Conservation (phyloP, 2,797 vertebrate genomes). For the Simalia tracyae region DNA sequence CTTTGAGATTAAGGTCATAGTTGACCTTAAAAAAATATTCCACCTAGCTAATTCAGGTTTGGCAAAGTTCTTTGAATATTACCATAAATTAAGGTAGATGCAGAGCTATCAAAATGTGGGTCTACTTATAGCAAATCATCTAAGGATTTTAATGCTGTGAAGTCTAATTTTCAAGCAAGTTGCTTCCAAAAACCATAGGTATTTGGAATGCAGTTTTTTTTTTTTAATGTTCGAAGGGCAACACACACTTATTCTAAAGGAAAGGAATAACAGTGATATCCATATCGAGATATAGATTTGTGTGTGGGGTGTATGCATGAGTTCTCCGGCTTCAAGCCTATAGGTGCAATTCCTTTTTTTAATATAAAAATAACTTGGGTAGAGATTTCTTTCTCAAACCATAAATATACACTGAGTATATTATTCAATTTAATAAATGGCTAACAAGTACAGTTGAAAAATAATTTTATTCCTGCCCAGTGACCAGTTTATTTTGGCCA, state of each 20-base stretch:
- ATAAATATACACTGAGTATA: constrained; percentile 22
- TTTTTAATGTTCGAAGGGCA: not conserved
- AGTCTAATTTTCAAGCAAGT: not conserved
- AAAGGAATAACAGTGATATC: not conserved
- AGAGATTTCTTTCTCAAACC: not conserved
- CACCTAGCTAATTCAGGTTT: not conserved
- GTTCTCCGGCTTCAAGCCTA: not conserved
- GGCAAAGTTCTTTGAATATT: not conserved
- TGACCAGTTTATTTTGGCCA: constrained; percentile 33
- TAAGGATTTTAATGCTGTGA: not conserved
- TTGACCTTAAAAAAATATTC: not conserved
- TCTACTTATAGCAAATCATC: not conserved
- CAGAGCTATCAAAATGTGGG: not conserved
- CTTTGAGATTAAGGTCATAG: not conserved
- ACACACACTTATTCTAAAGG: not conserved
- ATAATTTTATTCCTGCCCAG: constrained; percentile 22
- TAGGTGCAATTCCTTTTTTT: not conserved
- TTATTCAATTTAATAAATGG: constrained; percentile 30
- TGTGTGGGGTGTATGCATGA: not conserved
- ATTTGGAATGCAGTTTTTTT: not conserved
- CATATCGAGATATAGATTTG: not conserved
- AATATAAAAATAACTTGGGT: constrained; percentile 11
- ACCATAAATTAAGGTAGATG: not conserved
- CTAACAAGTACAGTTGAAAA: constrained; percentile 25
- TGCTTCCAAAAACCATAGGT: not conserved